Base-by-base conservation (phyloP, 2,888 invertebrate species). In the Argynnis bischoffii region DNA sequence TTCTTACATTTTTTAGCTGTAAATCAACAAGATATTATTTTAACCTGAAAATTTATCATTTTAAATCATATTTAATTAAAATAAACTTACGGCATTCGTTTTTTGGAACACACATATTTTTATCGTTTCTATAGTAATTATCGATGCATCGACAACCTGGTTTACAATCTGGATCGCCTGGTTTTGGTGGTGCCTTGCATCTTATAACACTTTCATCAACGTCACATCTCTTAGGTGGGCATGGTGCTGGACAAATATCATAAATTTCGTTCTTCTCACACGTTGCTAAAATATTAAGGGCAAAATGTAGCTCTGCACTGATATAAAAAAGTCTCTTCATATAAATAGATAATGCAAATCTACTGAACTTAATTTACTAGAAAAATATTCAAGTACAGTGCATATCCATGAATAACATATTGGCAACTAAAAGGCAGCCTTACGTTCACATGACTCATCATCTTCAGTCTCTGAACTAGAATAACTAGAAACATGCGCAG, bases 121-220 rank as follows among this genome's bases (percentile, higher is more conserved):
- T 51, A 3, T 70, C 63, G 53, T 79, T 73, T 51, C 77, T 79
- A 0, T 78, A 74, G 53, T 76, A 79, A 1, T 77, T 77, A 8
- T 84, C 77, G 15, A 61, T 70, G 63, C 86, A 86, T 11, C 81
- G 69, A 65, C 86, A 87, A 0, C 78, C 78, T 26, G 79, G 72
- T 47, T 69, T 35, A 46, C 82, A 83, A 0, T 70, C 72, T 2
- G 78, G 72, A 54, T 81, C 79, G 8, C 84, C 82, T n/a, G 76
- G 72, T 55, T 75, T 63, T 6, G 80, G 82, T 8, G 76, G 70
- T 0, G 71, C 64, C 1, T 21, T 56, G 50, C 82, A 84, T 14
- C 67, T 57, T 63, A 79, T 76, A 14, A 76, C 0, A 3, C 64
- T 71, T 31, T 68, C 69, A 21, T 82, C 74, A 0, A 81, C 77